Percentiles rank a stretch among this genome's conserved stretches.
Conservation (phyloP, 2,113 vertebrate species). For the Bagarius yarrelli region DNA sequence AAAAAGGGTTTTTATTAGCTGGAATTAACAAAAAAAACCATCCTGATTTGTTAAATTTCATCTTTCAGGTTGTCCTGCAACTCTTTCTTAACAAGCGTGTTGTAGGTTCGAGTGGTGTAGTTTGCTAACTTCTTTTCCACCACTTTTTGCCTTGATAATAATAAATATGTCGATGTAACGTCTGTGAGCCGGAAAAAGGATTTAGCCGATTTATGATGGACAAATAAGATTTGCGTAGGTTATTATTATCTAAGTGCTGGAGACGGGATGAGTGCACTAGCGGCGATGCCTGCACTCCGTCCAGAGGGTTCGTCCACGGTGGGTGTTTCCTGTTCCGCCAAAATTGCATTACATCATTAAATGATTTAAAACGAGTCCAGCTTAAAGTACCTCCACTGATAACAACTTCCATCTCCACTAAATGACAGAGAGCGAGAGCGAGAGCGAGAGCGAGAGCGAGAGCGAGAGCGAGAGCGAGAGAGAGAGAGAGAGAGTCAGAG, state of each 20-base stretch:
- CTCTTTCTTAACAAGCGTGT: neutral
- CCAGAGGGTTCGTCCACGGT: slow-evolving; percentile 62
- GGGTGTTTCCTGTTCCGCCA: slow-evolving; percentile 70
- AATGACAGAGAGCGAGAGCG: too few species aligned
- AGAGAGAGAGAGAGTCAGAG: too few species aligned
- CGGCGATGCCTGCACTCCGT: slow-evolving; percentile 61
- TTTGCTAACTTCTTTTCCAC: too few species aligned
- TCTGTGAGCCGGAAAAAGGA: neutral
- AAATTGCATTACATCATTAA: slow-evolving; percentile 66
- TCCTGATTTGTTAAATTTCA: neutral
- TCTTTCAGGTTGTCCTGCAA: neutral
- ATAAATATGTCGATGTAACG: neutral
- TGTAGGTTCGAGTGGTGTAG: too few species aligned
- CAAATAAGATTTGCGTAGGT: too few species aligned
- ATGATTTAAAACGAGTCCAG: slow-evolving; percentile 69
- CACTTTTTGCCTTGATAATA: neutral
- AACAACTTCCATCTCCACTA: slow-evolving; percentile 16
- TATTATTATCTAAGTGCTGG: slow-evolving; percentile 15
- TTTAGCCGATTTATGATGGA: neutral
- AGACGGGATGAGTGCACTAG: slow-evolving; percentile 5
- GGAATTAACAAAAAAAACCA: too few species aligned
- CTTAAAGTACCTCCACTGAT: slow-evolving; percentile 70
- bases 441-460: too few species aligned
- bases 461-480: too few species aligned
- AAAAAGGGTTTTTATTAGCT: too few species aligned